phyloP scores from a whole-genome alignment of 2,113 vertebrate genomes.

The Chionodraco myersi region DNA sequence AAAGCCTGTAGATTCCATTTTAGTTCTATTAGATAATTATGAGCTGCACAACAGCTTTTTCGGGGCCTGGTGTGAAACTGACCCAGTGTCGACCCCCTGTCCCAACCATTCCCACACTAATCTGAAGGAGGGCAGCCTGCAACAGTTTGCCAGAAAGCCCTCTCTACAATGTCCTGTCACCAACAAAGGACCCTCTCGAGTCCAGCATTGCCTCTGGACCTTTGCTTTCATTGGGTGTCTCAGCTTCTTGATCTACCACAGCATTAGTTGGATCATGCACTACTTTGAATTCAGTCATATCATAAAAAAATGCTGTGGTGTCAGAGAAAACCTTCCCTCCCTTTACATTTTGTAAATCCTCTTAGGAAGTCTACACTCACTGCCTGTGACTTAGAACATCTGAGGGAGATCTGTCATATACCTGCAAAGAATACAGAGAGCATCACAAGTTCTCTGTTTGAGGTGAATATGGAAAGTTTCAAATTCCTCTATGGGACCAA shows the following conservation, averaged over 20 bases:
- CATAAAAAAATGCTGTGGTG: constrained; percentile 58
- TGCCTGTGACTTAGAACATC: constrained; percentile 75
- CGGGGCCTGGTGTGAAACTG: constrained; percentile 1
- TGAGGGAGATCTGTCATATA: constrained; percentile 70
- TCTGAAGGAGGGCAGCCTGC: constrained; percentile 41
- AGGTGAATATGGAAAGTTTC: constrained; percentile 48
- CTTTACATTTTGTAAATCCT: constrained; percentile 77
- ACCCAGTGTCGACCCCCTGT: constrained; percentile 13
- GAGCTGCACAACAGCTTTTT: constrained; percentile 30
- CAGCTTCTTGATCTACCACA: constrained; percentile 57
- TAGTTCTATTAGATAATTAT: constrained; percentile 46
- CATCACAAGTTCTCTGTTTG: constrained; percentile 9
- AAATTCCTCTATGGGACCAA: constrained; percentile 42
- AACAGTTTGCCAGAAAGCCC: constrained; percentile 67
- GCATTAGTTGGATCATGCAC: constrained; percentile 10
- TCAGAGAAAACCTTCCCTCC: constrained; percentile 66
- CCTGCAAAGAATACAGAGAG: constrained; percentile 47
- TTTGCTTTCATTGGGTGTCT: constrained; percentile 67
- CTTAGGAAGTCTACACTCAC: constrained; percentile 55
- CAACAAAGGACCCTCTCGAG: constrained; percentile 14
- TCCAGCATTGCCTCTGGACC: constrained; percentile 70
- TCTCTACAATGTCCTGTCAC: constrained; percentile 78
- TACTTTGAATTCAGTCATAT: constrained; percentile 56
- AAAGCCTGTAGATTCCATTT: constrained; percentile 38
- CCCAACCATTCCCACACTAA: constrained; percentile 9